These are phyloP conservation scores for Todiramphus saurophagus DNA, from an alignment of 2,113 vertebrate genomes.

Conservation along the genomic window DNA sequence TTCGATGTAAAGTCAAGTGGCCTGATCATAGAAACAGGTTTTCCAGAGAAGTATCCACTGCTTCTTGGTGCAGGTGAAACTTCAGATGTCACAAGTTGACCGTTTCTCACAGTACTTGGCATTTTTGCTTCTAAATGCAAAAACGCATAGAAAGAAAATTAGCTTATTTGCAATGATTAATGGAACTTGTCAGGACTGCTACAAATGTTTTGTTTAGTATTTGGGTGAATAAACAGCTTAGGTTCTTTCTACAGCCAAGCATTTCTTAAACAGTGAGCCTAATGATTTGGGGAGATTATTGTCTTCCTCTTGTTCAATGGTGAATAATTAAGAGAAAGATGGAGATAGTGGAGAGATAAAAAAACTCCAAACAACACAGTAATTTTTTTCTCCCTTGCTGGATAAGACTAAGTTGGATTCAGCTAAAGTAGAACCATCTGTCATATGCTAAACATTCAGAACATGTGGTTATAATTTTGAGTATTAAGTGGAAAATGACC, in stretches of 20 bases:
- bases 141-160: background rate
- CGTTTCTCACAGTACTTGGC: background rate
- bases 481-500: background rate
- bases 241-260: background rate
- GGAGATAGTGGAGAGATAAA: background rate
- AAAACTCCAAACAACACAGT: background rate
- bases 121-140: background rate
- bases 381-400: background rate
- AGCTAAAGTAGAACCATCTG: background rate
- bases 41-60: background rate
- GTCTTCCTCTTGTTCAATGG: background rate
- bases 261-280: background rate
- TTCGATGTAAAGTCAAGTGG: background rate
- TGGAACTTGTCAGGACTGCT: background rate
- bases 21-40: background rate
- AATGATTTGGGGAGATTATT: background rate
- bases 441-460: background rate
- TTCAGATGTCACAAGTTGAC: background rate
- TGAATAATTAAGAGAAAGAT: background rate
- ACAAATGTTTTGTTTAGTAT: background rate
- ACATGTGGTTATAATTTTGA: background rate
- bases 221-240: background rate
- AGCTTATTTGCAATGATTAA: background rate
- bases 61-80: background rate
- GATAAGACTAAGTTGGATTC: background rate